These are phyloP conservation scores for Drosophila burlai DNA, from an alignment of 1,140 invertebrate species.

Conservation along the genomic window DNA sequence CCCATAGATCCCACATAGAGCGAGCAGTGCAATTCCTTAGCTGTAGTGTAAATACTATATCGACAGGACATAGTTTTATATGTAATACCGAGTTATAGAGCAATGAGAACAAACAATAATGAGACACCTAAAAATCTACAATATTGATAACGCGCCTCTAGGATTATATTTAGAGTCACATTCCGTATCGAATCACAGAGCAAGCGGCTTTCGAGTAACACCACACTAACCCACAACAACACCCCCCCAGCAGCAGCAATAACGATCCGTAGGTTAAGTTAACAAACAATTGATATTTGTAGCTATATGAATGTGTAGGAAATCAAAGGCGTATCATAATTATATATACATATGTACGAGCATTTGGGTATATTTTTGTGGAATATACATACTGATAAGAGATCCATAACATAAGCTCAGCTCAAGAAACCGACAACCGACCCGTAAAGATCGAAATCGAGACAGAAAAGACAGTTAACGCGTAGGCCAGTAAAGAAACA, in stretches of 20 bases:
- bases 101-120: constrained; percentile 61
- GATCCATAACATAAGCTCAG: constrained; percentile 59
- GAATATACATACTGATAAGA: constrained; percentile 63
- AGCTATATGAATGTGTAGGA: constrained; percentile 60
- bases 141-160: constrained; percentile 57
- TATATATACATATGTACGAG: constrained; percentile 51
- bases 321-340: constrained; percentile 56
- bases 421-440: constrained; percentile 63
- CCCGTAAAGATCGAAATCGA: constrained; percentile 16
- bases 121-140: constrained; percentile 38
- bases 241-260: constrained; percentile 16
- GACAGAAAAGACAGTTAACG: constrained; percentile 59
- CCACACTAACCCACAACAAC: constrained; percentile 29
- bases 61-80: constrained; percentile 72
- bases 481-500: constrained; percentile 69
- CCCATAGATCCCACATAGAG: constrained; percentile 27
- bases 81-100: constrained; percentile 70
- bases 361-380: constrained; percentile 80
- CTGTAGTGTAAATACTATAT: constrained; percentile 73
- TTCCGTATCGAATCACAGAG: constrained; percentile 60
- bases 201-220: constrained; percentile 61
- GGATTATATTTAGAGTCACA: constrained; percentile 54
- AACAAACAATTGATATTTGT: constrained; percentile 57
- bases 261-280: constrained; percentile 60
- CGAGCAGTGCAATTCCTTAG: constrained; percentile 43